phyloP scores from a whole-genome alignment of 2,113 vertebrate species.

The Sitta europaea region DNA sequence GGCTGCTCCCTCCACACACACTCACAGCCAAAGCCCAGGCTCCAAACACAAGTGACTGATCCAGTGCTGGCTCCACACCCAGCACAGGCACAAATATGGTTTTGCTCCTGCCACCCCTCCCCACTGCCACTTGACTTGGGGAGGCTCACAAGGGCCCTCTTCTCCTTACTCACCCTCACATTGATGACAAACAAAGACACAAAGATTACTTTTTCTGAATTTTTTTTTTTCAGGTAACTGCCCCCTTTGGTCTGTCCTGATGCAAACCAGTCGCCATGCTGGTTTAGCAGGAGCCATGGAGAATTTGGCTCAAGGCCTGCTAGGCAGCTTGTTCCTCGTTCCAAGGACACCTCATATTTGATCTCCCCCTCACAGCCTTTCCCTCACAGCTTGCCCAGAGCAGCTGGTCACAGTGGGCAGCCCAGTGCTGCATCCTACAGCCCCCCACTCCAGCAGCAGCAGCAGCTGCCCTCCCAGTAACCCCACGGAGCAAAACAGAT shows the following conservation, averaged over 20 bases:
- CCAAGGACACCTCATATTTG: background rate
- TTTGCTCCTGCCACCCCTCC: background rate
- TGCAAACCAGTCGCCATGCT: background rate
- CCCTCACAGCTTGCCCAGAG: background rate
- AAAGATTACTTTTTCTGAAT: background rate
- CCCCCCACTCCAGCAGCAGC: background rate
- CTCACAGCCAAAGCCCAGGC: background rate
- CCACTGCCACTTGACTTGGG: background rate
- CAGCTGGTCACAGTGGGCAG: background rate
- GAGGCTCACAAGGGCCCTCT: background rate
- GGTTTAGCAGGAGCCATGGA: background rate
- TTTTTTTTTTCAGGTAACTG: background rate
- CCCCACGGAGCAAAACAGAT: background rate
- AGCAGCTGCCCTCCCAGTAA: background rate
- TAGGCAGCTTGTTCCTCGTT: background rate
- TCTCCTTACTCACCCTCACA: background rate
- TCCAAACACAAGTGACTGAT: background rate
- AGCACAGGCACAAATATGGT: background rate
- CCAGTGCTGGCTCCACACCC: accelerated
- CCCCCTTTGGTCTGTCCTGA: background rate
- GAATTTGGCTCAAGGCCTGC: background rate
- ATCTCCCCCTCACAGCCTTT: background rate
- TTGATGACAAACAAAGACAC: background rate
- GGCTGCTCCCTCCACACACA: background rate
- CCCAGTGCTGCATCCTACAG: background rate